These are phyloP conservation scores for Pterophyllum scalare DNA, from an alignment of 2,113 vertebrate species.

Conservation along the genomic window DNA sequence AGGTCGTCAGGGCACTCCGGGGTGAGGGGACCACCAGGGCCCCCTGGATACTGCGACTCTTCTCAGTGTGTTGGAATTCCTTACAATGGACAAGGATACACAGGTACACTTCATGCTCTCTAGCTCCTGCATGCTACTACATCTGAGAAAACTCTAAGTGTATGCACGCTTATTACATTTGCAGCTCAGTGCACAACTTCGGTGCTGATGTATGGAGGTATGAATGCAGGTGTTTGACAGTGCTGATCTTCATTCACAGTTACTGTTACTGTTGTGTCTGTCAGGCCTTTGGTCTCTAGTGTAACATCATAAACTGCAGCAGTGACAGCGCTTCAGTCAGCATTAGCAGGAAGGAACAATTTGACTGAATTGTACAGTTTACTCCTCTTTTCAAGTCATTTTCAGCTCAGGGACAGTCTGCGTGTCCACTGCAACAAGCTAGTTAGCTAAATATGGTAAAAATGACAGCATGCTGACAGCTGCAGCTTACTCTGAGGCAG, in stretches of 20 bases:
- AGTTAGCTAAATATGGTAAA: no score
- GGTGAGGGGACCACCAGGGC: constrained; percentile 92
- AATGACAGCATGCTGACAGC: no score
- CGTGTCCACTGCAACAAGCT: no score
- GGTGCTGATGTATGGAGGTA: constrained; percentile 67
- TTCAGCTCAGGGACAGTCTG: no score
- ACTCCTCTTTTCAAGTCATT: no score
- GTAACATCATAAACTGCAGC: neutral
- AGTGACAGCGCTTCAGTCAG: neutral
- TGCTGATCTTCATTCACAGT: neutral
- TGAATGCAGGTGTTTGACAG: constrained; percentile 10
- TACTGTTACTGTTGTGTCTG: neutral
- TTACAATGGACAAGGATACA: constrained; percentile 98
- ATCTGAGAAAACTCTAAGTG: constrained; percentile 45
- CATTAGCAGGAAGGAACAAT: neutral
- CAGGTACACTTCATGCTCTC: constrained; percentile 85
- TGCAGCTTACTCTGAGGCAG: no score
- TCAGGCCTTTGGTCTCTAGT: neutral
- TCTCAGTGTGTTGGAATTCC: constrained; percentile 98
- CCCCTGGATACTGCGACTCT: constrained; percentile 96
- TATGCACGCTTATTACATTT: constrained; percentile 65
- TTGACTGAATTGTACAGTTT: no score
- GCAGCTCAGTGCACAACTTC: constrained; percentile 45
- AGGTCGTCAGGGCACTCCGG: constrained; percentile 92
- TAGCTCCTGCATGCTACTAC: constrained; percentile 59